Evolutionary conservation across 2,113 vertebrate species (phyloP), one percentile per base, ranked within the genome.

Genomic region (Tonatia bakeri): DNA sequence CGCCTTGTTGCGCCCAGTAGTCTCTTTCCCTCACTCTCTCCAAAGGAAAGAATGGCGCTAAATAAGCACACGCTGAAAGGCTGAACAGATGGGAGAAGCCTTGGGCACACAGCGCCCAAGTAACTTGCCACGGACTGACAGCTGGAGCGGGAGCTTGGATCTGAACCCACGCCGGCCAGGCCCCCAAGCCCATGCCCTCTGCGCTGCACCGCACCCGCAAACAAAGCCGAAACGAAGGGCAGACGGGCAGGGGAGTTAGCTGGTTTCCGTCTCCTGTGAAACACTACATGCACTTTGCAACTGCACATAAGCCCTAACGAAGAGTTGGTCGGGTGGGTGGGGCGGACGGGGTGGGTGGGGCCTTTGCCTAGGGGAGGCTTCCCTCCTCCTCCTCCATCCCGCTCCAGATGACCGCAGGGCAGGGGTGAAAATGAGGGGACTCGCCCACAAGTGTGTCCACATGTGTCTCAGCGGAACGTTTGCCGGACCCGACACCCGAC

Each of bases 271-370:
- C 83, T 90, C 70, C 61, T 19, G 43, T 1, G 28, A 61, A 47
- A 50, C 31, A 77, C 45, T 36, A n/a, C 43, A 38, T 28, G 22
- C 72, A 77, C 47, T 91, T 38, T 36, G n/a, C 83, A 89, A 86
- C 0, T 36, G 38, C 40, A 20, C 11, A 20, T 3, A 33, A 59
- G 20, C 16, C 40, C 40, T 73, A 80, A 54, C 4, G 7, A 73
- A 56, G 61, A 81, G 31, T 7, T 12, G 13, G 28, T 31, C 54
- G 3, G n/a, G 3, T 56, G 20, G 3, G 1, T n/a, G 1, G 15
- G 24, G 4, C 9, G 43, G 43, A 45, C 1, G 15, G 1, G 2
- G 13, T 0, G 31, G 15, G 5, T 4, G 47, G 31, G 15, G 52
- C 56, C 33, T 47, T 64, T 56, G 72, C 31, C 52, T 80, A 1